Evolutionary conservation across 2,797 vertebrate genomes (phyloP), one percentile per base, ranked within the genome.

Genomic region (Prunella strophiata): DNA sequence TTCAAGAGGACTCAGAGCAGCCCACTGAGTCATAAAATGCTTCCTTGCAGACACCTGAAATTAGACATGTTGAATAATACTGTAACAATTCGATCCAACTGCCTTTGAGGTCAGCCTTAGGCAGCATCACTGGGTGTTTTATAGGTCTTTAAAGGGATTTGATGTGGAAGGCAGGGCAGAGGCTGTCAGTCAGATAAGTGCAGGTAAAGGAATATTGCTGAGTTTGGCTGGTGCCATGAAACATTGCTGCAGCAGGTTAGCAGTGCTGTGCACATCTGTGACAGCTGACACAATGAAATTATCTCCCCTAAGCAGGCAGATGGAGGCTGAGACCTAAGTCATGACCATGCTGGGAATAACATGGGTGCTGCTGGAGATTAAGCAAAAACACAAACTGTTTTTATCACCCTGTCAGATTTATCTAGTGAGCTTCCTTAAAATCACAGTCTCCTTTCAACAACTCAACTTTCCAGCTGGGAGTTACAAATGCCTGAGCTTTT

Each of bases 401-500:
- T 98, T 98, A 98, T 98, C 97, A 88, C 97, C 97, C 96, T 98
- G 98, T 98, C 98, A 98, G 95, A 97, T 98, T 97, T 96, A 97
- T 97, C 62, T 97, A 97, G 85, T 83, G 88, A 96, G 68, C 97
- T 98, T 98, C 95, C 95, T 94, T 95, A 95, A 98, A 98, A 98
- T 97, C 96, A 84, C 96, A 95, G 89, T 85, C 74, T 92, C 91
- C 96, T 98, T 98, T 98, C 97, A 98, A 96, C 97, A 97, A 42
- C 94, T 97, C 89, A 79, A 29, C 80, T 96, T 96, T 95, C 97
- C 97, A 97, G 96, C 76, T 94, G 97, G 91, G 95, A 94, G 90
- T 83, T 79, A 95, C 85, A 96, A 89, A 96, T 75, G 82, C 54
- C 82, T 68, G 84, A 89, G 72, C 76, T 43, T 89, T 91, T 92